Evolutionary conservation across 2,888 invertebrate genomes (phyloP), one percentile per base, ranked within the genome.

Genomic region (Cantharis flavilabris): DNA sequence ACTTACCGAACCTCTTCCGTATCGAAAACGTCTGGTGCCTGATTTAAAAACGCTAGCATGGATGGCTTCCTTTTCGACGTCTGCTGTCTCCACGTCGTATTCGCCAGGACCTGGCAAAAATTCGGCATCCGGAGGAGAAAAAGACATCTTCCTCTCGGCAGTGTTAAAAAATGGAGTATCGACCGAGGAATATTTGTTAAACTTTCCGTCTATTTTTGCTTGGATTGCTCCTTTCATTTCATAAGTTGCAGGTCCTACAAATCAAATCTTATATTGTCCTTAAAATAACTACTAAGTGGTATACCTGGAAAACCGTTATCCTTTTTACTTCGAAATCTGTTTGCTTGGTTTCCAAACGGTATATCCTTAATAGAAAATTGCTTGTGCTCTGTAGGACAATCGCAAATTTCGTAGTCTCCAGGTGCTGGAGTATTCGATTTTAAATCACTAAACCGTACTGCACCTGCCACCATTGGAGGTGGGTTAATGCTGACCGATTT

Each of bases 161-260:
- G 83, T 83, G 9, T 79, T 77, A 49, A 82, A 82, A 70, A 86
- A 86, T 2, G 86, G 84, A 3, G 26, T 76, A 18, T 79, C 70
- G 7, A 77, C 79, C 0, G 65, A 73, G 9, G 82, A 76, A 62
- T 80, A 83, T 9, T 73, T 72, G 30, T 81, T 81, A 7, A 75
- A 77, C 71, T 84, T 83, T 1, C 75, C 77, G 5, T 72, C 70
- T 1, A 83, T 7, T 70, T 82, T 81, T 71, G 83, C 81, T 9
- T 79, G 77, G 4, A 84, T 67, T 0, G 82, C 2, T 11, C 84
- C 80, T 71, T 80, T 81, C 7, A 84, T 74, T 5, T 80, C 71
- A 73, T 84, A 85, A 7, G 75, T 79, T n/a, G 76, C 81, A 1
- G 85, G 84, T 65, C 80, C 81, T 81, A 28, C 11, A 64, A 9